Evolutionary conservation across 1,140 invertebrate species (phyloP).

Genomic region (Lysiphlebus fabarum): DNA sequence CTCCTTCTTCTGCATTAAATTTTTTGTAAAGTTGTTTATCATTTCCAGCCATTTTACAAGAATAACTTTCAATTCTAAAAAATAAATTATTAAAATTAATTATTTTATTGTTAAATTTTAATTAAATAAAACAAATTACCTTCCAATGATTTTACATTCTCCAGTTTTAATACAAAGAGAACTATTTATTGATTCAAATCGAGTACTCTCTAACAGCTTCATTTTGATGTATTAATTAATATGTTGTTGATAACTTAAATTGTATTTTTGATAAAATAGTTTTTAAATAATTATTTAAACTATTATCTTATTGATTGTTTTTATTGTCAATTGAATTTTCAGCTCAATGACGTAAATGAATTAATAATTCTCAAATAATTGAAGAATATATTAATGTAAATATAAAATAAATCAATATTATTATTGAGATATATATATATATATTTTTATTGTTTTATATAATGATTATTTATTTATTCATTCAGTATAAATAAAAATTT

Average conservation of each 20-base stretch:
- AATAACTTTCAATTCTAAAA: conserved; percentile 90
- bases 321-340: background rate
- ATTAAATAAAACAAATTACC: conserved; percentile 57
- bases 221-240: conserved; percentile 63
- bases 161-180: conserved; percentile 84
- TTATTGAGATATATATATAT: no score
- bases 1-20: conserved; percentile 77
- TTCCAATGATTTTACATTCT: conserved; percentile 85
- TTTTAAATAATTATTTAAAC: conserved; percentile 9
- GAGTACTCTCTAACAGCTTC: conserved; percentile 92
- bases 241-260: no score
- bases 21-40: conserved; percentile 93
- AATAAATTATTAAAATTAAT: conserved; percentile 21
- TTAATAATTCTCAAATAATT: background rate
- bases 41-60: conserved; percentile 93
- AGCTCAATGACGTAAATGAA: background rate
- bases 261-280: background rate
- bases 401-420: background rate
- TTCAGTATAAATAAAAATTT: conserved; percentile 46
- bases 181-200: conserved; percentile 90
- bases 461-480: conserved; percentile 5
- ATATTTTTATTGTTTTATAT: conserved; percentile 1
- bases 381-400: background rate
- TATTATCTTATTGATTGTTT: background rate
- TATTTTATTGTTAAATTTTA: background rate